Conservation (phyloP, 2,888 invertebrate species). For the Cartodere bifasciata region DNA sequence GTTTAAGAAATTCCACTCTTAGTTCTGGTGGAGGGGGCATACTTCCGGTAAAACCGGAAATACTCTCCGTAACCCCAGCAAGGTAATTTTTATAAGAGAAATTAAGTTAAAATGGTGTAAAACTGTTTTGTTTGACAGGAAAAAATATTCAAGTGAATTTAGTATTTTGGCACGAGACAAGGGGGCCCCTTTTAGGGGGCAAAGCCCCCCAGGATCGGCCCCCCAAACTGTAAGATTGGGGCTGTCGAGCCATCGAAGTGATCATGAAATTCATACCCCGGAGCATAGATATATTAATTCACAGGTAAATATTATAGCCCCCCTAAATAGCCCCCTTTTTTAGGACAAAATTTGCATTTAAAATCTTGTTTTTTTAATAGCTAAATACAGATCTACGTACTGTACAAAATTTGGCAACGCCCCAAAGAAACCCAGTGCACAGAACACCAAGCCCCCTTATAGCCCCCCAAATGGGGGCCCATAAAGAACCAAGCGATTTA, state of each 20-base stretch:
- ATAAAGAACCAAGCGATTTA: too few relatives aligned
- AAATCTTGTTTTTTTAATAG: too few relatives aligned
- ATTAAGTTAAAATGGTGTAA: too few relatives aligned
- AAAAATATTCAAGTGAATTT: conserved; percentile 45
- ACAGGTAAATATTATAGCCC: too few relatives aligned
- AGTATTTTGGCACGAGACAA: conserved; percentile 39
- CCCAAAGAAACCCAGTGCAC: conserved; percentile 25
- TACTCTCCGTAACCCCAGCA: conserved; percentile 23
- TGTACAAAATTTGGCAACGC: conserved; percentile 32
- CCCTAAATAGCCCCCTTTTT: too few relatives aligned
- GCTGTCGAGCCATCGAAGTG: conserved; percentile 45
- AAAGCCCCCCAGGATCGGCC: conserved; percentile 28
- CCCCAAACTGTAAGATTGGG: conserved; percentile 27
- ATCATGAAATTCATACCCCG: conserved; percentile 49
- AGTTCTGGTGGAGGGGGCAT: conserved; percentile 31
- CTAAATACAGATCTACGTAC: conserved; percentile 24
- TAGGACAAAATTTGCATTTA: too few relatives aligned
- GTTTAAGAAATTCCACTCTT: conserved; percentile 53
- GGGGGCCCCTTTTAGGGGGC: conserved; percentile 31
- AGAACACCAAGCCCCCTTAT: conserved; percentile 22
- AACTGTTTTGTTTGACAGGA: conserved; percentile 27
- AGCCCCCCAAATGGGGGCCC: conserved; percentile 8
- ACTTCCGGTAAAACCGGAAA: conserved; percentile 31
- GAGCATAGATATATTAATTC: conserved; percentile 45
- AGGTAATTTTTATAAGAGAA: too few relatives aligned